Base-by-base conservation (phyloP, 2,888 invertebrate species). In the Parthenolecanium corni region DNA sequence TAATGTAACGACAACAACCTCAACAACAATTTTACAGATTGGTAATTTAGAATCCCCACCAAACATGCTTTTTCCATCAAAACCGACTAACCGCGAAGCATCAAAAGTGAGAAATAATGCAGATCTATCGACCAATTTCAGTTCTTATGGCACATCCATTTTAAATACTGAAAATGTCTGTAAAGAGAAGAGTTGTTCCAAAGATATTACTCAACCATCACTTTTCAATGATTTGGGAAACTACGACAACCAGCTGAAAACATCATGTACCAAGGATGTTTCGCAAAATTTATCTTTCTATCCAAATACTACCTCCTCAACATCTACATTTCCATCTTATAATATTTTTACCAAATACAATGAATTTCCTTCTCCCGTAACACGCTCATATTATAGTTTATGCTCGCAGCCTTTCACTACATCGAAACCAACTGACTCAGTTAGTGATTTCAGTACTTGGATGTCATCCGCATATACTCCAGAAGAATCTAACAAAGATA, bases 21-120 rank as follows among this genome's bases (percentile, higher is more conserved):
- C 69, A 1, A 69, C 69, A 23, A 71, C 71, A 21, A 71, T 77
- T 51, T 68, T 77, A 31, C 77, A 78, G 69, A 77, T 77, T 57
- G 77, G 76, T 12, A 75, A 67, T 36, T 52, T 66, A 5, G 65
- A 66, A 44, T 66, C 66, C 2, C 66, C 66, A 14, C 52, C 66
- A 4, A 65, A 65, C 12, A 46, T 64, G 49, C 24, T 66, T 20
- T 65, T 65, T 18, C 38, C 61, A 2, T 46, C 46, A 1, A 61
- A 49, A 11, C 21, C 21, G 21, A 20, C 21, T 6, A 38, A 20
- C 24, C 49, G 51, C 1, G 61, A 61, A 3, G 38, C 36, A 4
- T 5, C 12, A 1, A 61, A 61, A 51, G 40, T 3, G 3, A 23
- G 4, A 12, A 23, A 49, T 11, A 49, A 14, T 2, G 5, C 14